These are phyloP conservation scores for Cricetomys ansorgei DNA, from an alignment of 2,113 vertebrate species.

Conservation along the genomic window DNA sequence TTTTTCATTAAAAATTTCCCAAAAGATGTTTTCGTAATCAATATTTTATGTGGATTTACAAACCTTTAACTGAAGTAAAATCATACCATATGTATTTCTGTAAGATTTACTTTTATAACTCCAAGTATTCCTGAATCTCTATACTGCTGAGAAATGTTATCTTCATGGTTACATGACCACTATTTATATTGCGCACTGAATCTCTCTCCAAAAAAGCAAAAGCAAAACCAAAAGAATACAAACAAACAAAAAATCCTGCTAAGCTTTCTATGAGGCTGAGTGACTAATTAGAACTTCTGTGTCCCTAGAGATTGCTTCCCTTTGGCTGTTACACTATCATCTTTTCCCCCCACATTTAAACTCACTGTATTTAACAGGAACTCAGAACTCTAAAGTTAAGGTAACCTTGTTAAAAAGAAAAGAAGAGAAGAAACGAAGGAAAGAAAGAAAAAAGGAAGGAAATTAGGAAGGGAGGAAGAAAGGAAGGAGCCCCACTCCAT, in stretches of 20 bases:
- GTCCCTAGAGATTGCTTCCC: background rate
- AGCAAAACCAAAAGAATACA: no score
- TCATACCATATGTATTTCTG: background rate
- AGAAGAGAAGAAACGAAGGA: no score
- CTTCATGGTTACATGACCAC: background rate
- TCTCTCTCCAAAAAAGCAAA: background rate
- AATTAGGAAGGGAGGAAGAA: background rate
- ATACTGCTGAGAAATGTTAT: background rate
- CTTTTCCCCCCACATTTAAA: background rate
- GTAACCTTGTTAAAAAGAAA: background rate
- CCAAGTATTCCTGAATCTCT: background rate
- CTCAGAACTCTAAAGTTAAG: background rate
- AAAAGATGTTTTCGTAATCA: background rate
- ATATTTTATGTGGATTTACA: background rate
- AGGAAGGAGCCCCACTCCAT: background rate
- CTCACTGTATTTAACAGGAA: background rate
- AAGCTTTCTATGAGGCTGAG: background rate
- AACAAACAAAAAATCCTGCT: background rate
- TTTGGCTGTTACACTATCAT: background rate
- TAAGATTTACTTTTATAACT: background rate
- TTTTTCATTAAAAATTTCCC: background rate
- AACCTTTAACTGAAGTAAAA: background rate
- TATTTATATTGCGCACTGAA: background rate
- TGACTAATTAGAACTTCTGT: background rate
- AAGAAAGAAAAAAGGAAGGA: background rate